Evolutionary conservation across 1,140 invertebrate species (phyloP), one percentile per base, ranked within the genome.

Genomic region (Antheraea mylitta): DNA sequence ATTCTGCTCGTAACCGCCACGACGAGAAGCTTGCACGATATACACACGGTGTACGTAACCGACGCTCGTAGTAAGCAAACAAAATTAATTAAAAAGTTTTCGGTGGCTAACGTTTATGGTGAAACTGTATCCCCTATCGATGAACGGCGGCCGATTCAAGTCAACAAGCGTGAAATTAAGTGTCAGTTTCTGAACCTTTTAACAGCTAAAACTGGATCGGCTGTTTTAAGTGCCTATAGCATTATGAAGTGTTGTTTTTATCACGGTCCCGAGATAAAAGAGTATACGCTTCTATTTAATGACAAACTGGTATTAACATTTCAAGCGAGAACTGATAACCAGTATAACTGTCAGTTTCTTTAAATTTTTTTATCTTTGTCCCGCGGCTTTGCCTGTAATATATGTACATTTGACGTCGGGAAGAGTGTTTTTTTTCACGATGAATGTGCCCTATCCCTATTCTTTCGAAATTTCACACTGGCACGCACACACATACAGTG

Each of bases 1-100:
- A 84, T 86, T 83, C 76, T 59, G 70, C 73, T 82, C 80, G 79
- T 79, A 78, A 79, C 78, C 68, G 66, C 59, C 67, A 38, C 70
- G 58, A 67, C 45, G 60, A 45, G 22, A 30, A 30, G 45, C 18
- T 13, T 42, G 64, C 18, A 16, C 18, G 37, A 60, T 64, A 18
- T 30, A 61, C 64, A 61, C 38, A 65, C 64, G 67, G 7, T 61
- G 61, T 22, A 53, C 9, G 45, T 53, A n/a, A 11, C 11, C 38
- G 45, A 62, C 64, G 64, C 7, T 42, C 37, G 37, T 38, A 9
- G 37, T n/a, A n/a, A n/a, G 7, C 75, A 77, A 79, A 78, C 74
- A 71, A 76, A 77, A 79, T 79, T 81, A 81, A 80, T 79, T 75
- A 76, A 77, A 30, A 78, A 53, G 70, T 63, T 73, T 75, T 73